Conservation (phyloP, 1,140 invertebrate species). For the Tribolium castaneum region DNA sequence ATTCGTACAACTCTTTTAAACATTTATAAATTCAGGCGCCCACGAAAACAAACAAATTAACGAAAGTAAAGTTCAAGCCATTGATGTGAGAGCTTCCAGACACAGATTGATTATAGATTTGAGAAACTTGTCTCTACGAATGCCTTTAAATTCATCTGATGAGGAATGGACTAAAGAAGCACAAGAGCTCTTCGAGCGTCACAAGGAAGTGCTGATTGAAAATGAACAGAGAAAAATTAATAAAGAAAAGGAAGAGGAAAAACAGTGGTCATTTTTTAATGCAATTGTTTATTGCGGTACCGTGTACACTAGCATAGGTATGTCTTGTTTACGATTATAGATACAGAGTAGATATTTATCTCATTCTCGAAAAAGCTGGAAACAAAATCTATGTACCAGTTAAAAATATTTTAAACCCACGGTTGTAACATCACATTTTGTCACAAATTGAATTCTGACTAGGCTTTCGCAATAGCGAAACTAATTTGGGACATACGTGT, state of each 20-base stretch:
- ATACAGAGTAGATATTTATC: too few relatives aligned
- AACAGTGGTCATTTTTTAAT: conserved; percentile 88
- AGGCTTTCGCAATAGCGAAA: too few relatives aligned
- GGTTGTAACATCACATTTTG: too few relatives aligned
- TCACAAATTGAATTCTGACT: too few relatives aligned
- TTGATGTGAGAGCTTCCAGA: conserved; percentile 45
- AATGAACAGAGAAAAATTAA: conserved; percentile 59
- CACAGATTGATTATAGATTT: conserved; percentile 59
- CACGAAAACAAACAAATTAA: conserved; percentile 12
- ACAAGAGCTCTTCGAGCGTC: neutral
- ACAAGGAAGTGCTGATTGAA: conserved; percentile 41
- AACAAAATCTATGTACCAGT: too few relatives aligned
- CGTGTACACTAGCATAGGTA: conserved; percentile 94
- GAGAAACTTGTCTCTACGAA: conserved; percentile 52
- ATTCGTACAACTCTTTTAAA: neutral
- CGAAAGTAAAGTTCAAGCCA: neutral
- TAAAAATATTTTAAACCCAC: too few relatives aligned
- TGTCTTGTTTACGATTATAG: too few relatives aligned
- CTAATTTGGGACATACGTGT: too few relatives aligned
- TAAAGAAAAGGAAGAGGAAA: conserved; percentile 59
- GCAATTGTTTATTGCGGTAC: conserved; percentile 92
- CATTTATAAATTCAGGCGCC: neutral
- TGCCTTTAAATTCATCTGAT: conserved; percentile 55
- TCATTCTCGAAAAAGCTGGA: too few relatives aligned
- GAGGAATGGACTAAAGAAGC: conserved; percentile 58